A percentile compares a stretch with the other conserved stretches of the same genome.
phyloP scores from a whole-genome alignment of 1,140 invertebrate genomes.

The Formica selysi region DNA sequence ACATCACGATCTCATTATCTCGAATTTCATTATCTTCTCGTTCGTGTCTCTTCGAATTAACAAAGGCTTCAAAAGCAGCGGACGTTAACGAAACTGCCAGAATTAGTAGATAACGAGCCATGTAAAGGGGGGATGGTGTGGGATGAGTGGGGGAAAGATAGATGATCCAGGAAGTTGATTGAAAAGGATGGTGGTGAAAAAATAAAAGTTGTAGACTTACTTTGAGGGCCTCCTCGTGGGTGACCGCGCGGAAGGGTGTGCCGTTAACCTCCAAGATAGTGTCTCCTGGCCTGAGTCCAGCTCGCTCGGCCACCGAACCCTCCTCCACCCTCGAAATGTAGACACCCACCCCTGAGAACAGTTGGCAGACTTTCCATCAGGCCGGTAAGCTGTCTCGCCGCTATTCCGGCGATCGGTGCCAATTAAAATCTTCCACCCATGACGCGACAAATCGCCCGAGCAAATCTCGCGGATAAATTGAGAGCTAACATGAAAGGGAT shows the following conservation, averaged over 20 bases:
- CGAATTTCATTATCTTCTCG: neutral
- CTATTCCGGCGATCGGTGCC: constrained; percentile 59
- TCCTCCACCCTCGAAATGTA: constrained; percentile 96
- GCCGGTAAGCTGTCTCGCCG: constrained; percentile 66
- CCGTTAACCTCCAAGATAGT: constrained; percentile 96
- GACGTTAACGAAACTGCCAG: constrained; percentile 1
- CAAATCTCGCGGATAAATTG: neutral
- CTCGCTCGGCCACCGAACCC: constrained; percentile 94
- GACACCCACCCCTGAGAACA: constrained; percentile 92
- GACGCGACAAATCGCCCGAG: constrained; percentile 39
- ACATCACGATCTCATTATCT: neutral
- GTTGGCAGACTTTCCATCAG: constrained; percentile 80
- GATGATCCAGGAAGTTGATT: too few species aligned
- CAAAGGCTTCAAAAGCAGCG: neutral
- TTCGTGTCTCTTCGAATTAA: neutral
- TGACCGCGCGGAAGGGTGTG: constrained; percentile 94
- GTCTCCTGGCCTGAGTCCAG: constrained; percentile 94
- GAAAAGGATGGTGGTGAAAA: neutral
- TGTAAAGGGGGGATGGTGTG: neutral
- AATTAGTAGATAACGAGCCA: constrained; percentile 12
- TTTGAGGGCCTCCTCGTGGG: constrained; percentile 95
- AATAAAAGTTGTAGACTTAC: constrained; percentile 86
- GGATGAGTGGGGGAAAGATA: too few species aligned
- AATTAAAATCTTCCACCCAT: constrained; percentile 71
- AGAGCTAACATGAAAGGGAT: neutral